Conservation (phyloP, 2,888 invertebrate species). For the Furcula furcula region DNA sequence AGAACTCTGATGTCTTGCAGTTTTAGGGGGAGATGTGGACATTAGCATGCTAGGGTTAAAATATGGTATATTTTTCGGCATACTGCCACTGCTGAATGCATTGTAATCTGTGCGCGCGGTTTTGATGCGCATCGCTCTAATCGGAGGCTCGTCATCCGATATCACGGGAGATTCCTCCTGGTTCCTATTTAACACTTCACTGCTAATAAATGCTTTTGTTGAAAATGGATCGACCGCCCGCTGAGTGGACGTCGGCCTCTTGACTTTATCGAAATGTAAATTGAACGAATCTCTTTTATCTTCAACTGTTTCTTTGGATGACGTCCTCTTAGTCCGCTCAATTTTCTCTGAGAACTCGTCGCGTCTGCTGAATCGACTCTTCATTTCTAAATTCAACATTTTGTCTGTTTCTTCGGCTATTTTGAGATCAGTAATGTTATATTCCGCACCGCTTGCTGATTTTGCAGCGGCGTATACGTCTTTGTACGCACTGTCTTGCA, state of each 20-base stretch:
- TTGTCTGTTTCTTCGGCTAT: slow-evolving; percentile 75
- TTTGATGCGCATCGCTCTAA: slow-evolving; percentile 61
- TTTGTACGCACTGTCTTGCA: slow-evolving; percentile 73
- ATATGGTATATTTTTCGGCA: slow-evolving; percentile 71
- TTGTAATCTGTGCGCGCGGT: slow-evolving; percentile 55
- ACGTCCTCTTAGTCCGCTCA: slow-evolving; percentile 53
- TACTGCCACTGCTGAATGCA: slow-evolving; percentile 65
- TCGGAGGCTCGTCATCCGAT: slow-evolving; percentile 61
- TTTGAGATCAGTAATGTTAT: slow-evolving; percentile 76
- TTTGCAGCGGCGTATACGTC: slow-evolving; percentile 73
- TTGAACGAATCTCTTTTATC: slow-evolving; percentile 61
- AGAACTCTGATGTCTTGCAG: slow-evolving; percentile 61
- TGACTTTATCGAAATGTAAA: slow-evolving; percentile 59
- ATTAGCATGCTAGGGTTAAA: slow-evolving; percentile 63
- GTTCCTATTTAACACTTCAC: slow-evolving; percentile 52
- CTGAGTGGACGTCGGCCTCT: slow-evolving; percentile 63
- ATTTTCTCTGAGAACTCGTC: slow-evolving; percentile 64
- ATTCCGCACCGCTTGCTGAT: slow-evolving; percentile 71
- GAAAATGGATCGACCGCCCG: slow-evolving; percentile 63
- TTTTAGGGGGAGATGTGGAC: slow-evolving; percentile 64
- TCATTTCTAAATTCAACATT: slow-evolving; percentile 70
- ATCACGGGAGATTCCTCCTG: slow-evolving; percentile 57
- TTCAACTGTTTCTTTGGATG: slow-evolving; percentile 65
- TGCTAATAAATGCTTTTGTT: slow-evolving; percentile 68
- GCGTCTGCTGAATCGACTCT: slow-evolving; percentile 59